These are phyloP conservation scores for Alligator mississippiensis DNA, from an alignment of 2,113 vertebrate species.

Conservation along the genomic window DNA sequence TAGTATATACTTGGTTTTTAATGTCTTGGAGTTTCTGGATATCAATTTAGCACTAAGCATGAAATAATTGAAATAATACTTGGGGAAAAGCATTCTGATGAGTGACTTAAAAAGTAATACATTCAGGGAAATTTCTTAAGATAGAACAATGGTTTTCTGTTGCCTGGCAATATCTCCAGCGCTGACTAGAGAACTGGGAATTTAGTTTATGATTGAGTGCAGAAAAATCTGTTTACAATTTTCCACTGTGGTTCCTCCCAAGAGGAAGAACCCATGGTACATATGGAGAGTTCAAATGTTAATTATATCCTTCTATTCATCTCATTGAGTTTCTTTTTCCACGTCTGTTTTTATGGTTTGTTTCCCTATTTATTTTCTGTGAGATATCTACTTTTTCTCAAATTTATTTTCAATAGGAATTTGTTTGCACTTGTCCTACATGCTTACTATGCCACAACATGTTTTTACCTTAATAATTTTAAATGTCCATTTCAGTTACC, in stretches of 20 bases:
- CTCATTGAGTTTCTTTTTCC: conserved; percentile 50
- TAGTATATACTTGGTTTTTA: background rate
- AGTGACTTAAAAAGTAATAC: conserved; percentile 47
- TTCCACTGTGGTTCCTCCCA: conserved; percentile 59
- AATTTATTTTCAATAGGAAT: conserved; percentile 10
- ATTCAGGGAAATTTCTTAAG: conserved; percentile 36
- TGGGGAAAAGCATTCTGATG: background rate
- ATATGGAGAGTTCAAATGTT: conserved; percentile 6
- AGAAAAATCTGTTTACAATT: conserved; percentile 62
- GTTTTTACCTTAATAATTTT: background rate
- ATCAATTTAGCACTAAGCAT: background rate
- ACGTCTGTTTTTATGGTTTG: background rate
- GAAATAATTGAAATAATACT: background rate
- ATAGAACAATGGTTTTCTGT: conserved; percentile 45
- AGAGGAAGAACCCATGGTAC: conserved; percentile 48
- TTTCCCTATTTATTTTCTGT: conserved; percentile 37
- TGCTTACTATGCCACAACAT: background rate
- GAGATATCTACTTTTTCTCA: conserved; percentile 18
- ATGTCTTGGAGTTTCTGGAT: conserved; percentile 26
- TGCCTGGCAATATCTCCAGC: conserved; percentile 46
- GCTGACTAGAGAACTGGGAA: conserved; percentile 20
- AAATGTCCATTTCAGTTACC: background rate
- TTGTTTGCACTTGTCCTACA: background rate
- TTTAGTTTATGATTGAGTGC: conserved; percentile 56
- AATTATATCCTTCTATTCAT: conserved; percentile 41